Conservation (phyloP, 2,797 vertebrate genomes). For the Girardinus metallicus region DNA sequence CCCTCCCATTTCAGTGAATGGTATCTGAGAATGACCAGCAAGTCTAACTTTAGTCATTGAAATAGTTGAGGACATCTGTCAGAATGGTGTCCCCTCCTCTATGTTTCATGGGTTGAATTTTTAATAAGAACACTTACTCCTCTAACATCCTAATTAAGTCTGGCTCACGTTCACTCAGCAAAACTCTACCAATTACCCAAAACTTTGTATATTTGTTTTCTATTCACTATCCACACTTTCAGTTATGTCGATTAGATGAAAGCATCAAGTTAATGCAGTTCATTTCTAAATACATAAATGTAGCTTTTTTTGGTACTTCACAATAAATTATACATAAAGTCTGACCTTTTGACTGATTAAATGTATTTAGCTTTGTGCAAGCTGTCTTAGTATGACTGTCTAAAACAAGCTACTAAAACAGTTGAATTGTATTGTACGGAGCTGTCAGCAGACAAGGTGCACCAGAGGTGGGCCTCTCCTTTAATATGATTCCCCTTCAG, state of each 20-base stretch:
- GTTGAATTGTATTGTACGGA: constrained; percentile 46
- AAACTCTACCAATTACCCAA: not conserved
- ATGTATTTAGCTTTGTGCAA: constrained; percentile 25
- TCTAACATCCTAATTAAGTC: not conserved
- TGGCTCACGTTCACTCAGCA: not conserved
- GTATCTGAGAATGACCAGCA: constrained; percentile 83
- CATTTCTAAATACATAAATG: not conserved
- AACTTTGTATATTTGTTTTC: not conserved
- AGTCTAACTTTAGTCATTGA: not conserved
- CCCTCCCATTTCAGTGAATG: constrained; percentile 95
- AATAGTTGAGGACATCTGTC: not conserved
- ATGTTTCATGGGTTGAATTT: not conserved
- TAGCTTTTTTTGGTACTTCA: not conserved
- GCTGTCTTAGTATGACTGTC: constrained; percentile 54
- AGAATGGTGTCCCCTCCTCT: not conserved
- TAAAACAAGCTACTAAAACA: constrained; percentile 41
- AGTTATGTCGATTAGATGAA: not conserved
- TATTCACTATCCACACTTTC: not conserved
- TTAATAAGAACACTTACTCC: not conserved
- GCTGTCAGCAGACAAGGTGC: constrained; percentile 66
- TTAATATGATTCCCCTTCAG: constrained; percentile 67
- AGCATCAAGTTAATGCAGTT: not conserved
- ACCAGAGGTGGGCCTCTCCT: constrained; percentile 63
- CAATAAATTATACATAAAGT: not conserved
- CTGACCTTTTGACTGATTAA: constrained; percentile 27